Conservation (phyloP, 2,113 vertebrate species). For the Danionella cerebrum region DNA sequence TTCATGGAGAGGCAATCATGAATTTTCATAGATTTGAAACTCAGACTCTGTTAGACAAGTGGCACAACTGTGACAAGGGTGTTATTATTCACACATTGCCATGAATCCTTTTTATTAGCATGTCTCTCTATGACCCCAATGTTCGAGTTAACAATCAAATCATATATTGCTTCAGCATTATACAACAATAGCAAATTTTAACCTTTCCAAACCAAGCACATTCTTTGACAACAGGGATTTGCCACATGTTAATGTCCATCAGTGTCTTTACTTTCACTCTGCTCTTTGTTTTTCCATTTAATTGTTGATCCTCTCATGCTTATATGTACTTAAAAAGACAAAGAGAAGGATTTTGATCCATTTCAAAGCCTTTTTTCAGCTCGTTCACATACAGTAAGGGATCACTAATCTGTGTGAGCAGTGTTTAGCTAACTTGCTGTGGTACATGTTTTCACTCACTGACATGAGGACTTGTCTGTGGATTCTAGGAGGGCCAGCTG, state of each 20-base stretch:
- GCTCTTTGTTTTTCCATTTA: not conserved
- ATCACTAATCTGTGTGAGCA: constrained; percentile 51
- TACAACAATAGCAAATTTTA: not conserved
- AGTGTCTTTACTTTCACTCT: not conserved
- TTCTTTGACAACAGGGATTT: not conserved
- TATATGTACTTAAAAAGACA: constrained; percentile 29
- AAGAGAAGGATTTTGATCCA: constrained; percentile 37
- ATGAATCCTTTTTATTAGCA: too few relatives aligned
- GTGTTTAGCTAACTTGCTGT: constrained; percentile 47
- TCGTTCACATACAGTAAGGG: too few relatives aligned
- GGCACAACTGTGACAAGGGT: too few relatives aligned
- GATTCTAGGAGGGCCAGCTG: constrained; percentile 51
- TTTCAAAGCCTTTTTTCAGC: constrained; percentile 40
- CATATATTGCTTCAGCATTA: too few relatives aligned
- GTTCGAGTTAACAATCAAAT: too few relatives aligned
- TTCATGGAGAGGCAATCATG: too few relatives aligned
- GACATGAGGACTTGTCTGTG: constrained; percentile 6
- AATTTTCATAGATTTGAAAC: too few relatives aligned
- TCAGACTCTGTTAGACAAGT: too few relatives aligned
- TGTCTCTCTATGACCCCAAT: not conserved
- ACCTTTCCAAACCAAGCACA: not conserved
- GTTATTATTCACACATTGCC: too few relatives aligned
- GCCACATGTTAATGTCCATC: not conserved
- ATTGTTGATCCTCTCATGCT: not conserved
- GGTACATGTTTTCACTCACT: constrained; percentile 44